These are phyloP conservation scores for Lepidochitona cinerea DNA, from an alignment of 2,888 invertebrate genomes.

Conservation along the genomic window DNA sequence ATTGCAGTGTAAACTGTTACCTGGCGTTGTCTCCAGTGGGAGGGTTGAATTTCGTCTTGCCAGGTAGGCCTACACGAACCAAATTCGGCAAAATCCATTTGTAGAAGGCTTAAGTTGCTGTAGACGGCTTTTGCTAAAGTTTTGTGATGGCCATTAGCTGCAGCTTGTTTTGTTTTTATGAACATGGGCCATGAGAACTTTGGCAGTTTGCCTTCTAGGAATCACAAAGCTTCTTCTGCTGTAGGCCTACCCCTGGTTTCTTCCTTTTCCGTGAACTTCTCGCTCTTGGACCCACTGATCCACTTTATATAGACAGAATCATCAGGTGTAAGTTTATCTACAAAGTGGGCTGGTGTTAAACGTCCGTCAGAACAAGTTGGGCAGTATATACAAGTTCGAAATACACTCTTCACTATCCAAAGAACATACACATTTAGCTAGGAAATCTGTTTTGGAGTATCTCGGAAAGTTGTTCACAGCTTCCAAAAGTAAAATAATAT, in stretches of 20 bases:
- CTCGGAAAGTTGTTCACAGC: neutral
- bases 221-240: no score
- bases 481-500: neutral
- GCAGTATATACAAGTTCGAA: neutral
- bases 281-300: neutral
- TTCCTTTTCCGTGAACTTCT: neutral
- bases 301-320: neutral
- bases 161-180: no score
- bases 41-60: neutral
- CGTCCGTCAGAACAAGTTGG: neutral
- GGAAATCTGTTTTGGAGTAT: neutral
- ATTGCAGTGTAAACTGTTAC: no score
- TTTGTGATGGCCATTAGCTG: neutral
- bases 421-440: neutral
- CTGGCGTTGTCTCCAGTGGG: no score
- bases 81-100: conserved; percentile 21
- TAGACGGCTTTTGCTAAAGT: no score
- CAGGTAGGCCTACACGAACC: neutral
- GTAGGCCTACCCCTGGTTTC: neutral
- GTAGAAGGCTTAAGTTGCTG: no score
- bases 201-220: no score
- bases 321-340: no score
- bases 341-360: no score
- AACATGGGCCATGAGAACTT: no score
- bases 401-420: neutral